Evolutionary conservation across 2,113 vertebrate genomes (phyloP).

Genomic region (Malurus elegans): DNA sequence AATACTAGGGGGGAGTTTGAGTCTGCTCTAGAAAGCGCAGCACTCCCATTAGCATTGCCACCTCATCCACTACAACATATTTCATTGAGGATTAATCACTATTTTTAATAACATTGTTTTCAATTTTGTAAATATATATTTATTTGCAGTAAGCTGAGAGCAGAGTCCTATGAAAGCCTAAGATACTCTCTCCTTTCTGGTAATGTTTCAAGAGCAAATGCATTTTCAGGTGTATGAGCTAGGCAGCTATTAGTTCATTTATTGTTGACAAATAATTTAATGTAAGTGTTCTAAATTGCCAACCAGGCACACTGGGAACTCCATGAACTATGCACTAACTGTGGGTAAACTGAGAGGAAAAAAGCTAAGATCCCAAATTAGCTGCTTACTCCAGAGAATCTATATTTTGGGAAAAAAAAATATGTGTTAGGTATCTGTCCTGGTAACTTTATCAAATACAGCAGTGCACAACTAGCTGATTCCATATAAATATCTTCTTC

Average conservation of each 20-base stretch:
- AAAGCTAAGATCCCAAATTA: background rate
- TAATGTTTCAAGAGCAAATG: background rate
- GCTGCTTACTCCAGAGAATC: background rate
- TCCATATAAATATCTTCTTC: background rate
- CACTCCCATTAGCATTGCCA: background rate
- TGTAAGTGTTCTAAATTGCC: background rate
- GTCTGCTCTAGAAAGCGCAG: background rate
- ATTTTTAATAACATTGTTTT: background rate
- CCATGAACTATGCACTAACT: background rate
- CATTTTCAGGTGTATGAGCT: background rate
- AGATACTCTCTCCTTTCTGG: background rate
- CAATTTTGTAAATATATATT: background rate
- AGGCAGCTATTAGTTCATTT: background rate
- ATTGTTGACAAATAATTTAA: background rate
- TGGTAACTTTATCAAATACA: background rate
- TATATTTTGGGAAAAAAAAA: background rate
- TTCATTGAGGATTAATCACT: background rate
- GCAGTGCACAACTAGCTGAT: background rate
- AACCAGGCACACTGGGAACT: rapidly evolving
- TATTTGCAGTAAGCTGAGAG: background rate
- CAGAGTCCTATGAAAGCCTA: background rate
- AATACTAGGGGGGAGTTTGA: background rate
- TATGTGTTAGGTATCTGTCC: background rate
- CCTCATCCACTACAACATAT: background rate
- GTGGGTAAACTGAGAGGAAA: background rate